phyloP scores from a whole-genome alignment of 2,888 invertebrate genomes.

The Agrochola circellaris region DNA sequence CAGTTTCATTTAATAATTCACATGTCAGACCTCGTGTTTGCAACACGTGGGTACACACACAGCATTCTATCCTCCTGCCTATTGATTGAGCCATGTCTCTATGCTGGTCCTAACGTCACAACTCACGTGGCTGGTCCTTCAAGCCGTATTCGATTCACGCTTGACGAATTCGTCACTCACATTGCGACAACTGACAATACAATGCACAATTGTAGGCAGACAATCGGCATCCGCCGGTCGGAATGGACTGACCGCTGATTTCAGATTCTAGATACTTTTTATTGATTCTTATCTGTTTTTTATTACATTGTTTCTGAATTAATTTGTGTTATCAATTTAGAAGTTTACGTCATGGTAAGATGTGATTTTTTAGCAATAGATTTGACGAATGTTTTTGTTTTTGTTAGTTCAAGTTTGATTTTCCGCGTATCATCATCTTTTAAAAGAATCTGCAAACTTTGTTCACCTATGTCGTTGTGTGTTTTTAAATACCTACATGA shows the following conservation, averaged over 20 bases:
- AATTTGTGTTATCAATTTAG: neutral
- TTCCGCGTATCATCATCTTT: neutral
- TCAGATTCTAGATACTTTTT: constrained; percentile 33
- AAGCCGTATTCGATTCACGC: constrained; percentile 24
- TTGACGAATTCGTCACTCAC: constrained; percentile 52
- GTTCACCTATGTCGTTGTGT: neutral
- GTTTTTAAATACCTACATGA: neutral
- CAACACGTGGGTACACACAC: constrained; percentile 32
- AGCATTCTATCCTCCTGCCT: constrained; percentile 11
- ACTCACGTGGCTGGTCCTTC: constrained; percentile 46
- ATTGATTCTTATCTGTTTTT: constrained; percentile 17
- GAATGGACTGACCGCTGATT: constrained; percentile 44
- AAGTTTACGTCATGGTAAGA: constrained; percentile 7
- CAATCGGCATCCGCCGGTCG: constrained; percentile 61
- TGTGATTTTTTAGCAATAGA: neutral
- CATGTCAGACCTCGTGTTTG: constrained; percentile 7
- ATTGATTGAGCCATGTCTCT: constrained; percentile 20
- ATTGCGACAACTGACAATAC: constrained; percentile 58
- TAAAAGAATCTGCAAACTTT: constrained; percentile 1
- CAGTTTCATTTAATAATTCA: neutral
- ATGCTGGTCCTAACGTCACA: constrained; percentile 28
- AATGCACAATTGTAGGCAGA: constrained; percentile 60
- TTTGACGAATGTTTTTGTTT: neutral
- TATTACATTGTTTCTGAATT: constrained; percentile 21
- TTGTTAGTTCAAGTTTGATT: neutral